Percentiles rank a stretch among this genome's conserved stretches.
These are phyloP conservation scores for Chamaetylas fuelleborni DNA, from an alignment of 2,113 vertebrate genomes.

Conservation along the genomic window DNA sequence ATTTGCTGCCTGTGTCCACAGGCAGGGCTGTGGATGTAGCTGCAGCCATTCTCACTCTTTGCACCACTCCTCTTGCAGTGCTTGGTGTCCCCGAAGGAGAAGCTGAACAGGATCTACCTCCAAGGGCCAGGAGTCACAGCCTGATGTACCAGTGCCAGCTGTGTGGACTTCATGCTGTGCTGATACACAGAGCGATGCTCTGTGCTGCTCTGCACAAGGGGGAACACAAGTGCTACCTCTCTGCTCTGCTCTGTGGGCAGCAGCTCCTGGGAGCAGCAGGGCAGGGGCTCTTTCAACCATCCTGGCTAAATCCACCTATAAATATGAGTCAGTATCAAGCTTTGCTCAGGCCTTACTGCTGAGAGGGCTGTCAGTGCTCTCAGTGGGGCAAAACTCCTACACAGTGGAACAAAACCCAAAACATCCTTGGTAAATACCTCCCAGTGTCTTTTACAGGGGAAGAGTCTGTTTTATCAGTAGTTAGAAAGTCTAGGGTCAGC, in stretches of 20 bases:
- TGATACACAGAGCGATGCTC: fast-evolving
- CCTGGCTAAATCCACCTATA: not conserved
- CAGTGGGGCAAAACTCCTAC: not conserved
- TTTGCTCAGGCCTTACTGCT: not conserved
- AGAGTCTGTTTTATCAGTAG: not conserved
- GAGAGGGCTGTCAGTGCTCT: not conserved
- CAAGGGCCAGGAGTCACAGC: not conserved
- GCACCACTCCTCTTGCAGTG: not conserved
- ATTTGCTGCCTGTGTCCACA: not conserved
- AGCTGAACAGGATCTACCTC: not conserved
- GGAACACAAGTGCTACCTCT: fast-evolving
- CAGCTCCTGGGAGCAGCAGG: not conserved
- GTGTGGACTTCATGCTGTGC: fast-evolving
- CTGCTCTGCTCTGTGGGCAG: not conserved
- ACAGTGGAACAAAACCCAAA: not conserved
- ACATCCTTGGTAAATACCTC: not conserved
- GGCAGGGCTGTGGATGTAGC: not conserved
- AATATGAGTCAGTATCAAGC: not conserved
- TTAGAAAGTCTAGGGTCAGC: not conserved
- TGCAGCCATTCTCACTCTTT: not conserved
- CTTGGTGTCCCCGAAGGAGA: not conserved
- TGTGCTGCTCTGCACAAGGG: fast-evolving
- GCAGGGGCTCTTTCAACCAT: not conserved
- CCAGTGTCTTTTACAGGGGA: not conserved
- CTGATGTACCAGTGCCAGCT: not conserved